A percentile compares a stretch with the other conserved stretches of the same genome.
phyloP scores from a whole-genome alignment of 2,113 vertebrate genomes.

The Archilochus colubris region DNA sequence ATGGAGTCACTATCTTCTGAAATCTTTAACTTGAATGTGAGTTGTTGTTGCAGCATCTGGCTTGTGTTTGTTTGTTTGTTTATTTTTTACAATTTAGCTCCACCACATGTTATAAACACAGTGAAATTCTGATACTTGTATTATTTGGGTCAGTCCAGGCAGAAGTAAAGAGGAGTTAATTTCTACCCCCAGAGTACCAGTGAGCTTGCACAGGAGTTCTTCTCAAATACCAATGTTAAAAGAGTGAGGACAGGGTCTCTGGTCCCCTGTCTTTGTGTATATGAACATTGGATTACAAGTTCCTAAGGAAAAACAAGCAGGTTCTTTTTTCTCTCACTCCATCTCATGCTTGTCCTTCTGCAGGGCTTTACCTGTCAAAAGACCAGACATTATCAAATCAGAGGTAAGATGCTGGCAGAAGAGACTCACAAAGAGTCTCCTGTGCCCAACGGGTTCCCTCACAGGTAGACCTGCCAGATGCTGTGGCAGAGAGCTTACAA shows the following conservation, averaged over 20 bases:
- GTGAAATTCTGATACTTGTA: not conserved
- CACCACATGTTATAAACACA: not conserved
- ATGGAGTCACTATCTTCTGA: not conserved
- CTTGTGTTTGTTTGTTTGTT: not conserved
- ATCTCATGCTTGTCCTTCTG: not conserved
- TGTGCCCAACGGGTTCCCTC: not conserved
- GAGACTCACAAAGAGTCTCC: not conserved
- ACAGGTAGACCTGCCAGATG: rapidly evolving
- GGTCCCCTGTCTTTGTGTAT: not conserved
- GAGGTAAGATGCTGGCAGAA: not conserved
- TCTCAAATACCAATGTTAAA: not conserved
- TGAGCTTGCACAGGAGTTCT: not conserved
- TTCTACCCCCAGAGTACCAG: not conserved
- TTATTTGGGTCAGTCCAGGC: not conserved
- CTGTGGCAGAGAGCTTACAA: rapidly evolving
- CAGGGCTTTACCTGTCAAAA: not conserved
- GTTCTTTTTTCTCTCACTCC: not conserved
- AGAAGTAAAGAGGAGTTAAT: not conserved
- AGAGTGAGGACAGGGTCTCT: not conserved
- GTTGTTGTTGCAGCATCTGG: not conserved
- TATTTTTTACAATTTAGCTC: not conserved
- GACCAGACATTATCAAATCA: not conserved
- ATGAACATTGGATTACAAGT: not conserved
- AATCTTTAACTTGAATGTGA: not conserved
- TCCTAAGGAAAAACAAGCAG: not conserved